A percentile compares a stretch with the other conserved stretches of the same genome.
These are phyloP conservation scores for Brienomyrus longianalis DNA, from an alignment of 2,113 vertebrate species.

Conservation along the genomic window DNA sequence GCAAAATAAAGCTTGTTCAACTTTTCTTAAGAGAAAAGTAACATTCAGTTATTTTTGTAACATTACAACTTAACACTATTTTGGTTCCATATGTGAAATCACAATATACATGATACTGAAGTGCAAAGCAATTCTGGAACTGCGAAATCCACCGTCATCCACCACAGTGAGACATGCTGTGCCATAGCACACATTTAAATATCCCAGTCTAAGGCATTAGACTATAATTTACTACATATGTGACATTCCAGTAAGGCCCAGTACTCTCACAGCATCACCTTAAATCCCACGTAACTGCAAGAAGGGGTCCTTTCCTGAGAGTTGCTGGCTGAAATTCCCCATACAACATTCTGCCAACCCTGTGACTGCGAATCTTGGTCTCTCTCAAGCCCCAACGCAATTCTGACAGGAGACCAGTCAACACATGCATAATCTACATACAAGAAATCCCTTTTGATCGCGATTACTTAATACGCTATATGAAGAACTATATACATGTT, in stretches of 20 bases:
- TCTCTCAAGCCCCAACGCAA: not conserved
- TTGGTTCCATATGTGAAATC: not conserved
- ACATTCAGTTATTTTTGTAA: not conserved
- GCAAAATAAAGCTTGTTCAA: not conserved
- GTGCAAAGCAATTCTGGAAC: too few relatives aligned
- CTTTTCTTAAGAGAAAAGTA: not conserved
- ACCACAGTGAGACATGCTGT: not conserved
- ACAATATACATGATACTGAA: not conserved
- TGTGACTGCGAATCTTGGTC: not conserved
- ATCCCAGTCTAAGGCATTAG: not conserved
- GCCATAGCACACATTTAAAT: not conserved
- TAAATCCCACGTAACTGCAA: not conserved
- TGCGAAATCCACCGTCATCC: not conserved
- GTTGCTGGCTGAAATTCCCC: not conserved
- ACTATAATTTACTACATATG: not conserved
- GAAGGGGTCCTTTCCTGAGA: not conserved
- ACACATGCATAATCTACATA: not conserved
- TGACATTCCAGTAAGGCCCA: not conserved
- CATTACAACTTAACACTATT: not conserved
- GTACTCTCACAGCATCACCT: not conserved
- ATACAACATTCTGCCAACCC: not conserved
- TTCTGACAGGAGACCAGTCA: not conserved
- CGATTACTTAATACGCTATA: not conserved
- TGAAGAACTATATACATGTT: not conserved
- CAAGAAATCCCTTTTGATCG: not conserved